Conservation (phyloP, 2,113 vertebrate species). For the Oenanthe melanoleuca region DNA sequence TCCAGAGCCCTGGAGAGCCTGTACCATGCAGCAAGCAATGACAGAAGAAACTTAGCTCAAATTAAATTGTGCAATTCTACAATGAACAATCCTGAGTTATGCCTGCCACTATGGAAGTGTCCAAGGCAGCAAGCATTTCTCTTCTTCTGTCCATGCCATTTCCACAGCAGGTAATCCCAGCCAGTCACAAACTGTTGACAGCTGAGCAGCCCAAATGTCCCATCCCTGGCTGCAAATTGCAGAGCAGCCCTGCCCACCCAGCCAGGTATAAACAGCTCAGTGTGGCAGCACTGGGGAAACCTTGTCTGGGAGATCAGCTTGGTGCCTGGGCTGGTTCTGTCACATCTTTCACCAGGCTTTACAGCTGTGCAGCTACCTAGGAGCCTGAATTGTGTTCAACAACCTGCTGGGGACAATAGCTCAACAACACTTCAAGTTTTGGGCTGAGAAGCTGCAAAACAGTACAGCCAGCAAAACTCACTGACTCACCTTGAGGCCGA, state of each 20-base stretch:
- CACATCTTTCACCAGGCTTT: background rate
- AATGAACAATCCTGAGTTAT: background rate
- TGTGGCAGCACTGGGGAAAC: background rate
- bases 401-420: background rate
- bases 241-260: background rate
- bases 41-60: background rate
- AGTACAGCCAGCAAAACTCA: background rate
- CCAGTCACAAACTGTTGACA: background rate
- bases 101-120: background rate
- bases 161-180: background rate
- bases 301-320: background rate
- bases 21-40: background rate
- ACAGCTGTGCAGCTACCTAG: rapidly evolving
- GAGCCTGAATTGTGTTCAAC: background rate
- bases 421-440: background rate
- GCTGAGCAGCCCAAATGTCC: background rate
- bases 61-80: background rate
- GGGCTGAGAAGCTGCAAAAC: background rate
- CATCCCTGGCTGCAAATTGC: rapidly evolving
- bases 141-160: background rate
- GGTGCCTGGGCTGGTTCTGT: background rate
- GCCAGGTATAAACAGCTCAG: background rate
- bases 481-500: constrained; percentile 83
- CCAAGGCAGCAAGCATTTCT: background rate
- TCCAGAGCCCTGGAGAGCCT: background rate